These are phyloP conservation scores for Gephyroberyx darwinii DNA, from an alignment of 2,797 vertebrate genomes.

Conservation along the genomic window DNA sequence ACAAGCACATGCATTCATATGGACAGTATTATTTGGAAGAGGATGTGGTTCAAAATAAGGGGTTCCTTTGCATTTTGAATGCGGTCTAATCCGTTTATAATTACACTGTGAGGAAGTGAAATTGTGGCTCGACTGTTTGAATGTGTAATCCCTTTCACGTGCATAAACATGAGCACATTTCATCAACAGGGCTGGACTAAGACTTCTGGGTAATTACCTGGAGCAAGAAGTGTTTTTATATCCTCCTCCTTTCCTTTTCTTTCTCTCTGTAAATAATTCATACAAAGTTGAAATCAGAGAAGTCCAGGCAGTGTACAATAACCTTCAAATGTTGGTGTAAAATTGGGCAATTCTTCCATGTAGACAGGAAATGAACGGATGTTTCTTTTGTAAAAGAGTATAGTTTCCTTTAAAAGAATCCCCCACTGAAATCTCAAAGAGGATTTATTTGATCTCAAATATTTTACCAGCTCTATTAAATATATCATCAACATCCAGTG, in stretches of 20 bases:
- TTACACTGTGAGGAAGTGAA: slow-evolving; percentile 77
- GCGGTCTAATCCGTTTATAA: slow-evolving; percentile 83
- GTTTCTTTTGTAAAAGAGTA: slow-evolving; percentile 74
- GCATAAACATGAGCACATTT: slow-evolving; percentile 81
- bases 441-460: slow-evolving; percentile 57
- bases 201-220: slow-evolving; percentile 78
- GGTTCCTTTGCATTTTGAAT: slow-evolving; percentile 77
- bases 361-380: slow-evolving; percentile 88
- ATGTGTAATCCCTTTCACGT: slow-evolving; percentile 78
- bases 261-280: slow-evolving; percentile 71
- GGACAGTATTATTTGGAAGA: slow-evolving; percentile 62
- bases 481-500: slow-evolving; percentile 32
- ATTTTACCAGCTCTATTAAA: slow-evolving; percentile 56
- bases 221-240: slow-evolving; percentile 69
- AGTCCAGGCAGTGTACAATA: slow-evolving; percentile 84
- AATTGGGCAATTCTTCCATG: slow-evolving; percentile 90
- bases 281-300: slow-evolving; percentile 80
- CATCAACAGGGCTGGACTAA: slow-evolving; percentile 72
- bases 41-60: slow-evolving; percentile 72
- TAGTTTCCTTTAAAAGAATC: slow-evolving; percentile 52
- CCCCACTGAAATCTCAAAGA: slow-evolving; percentile 55
- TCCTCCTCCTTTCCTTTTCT: slow-evolving; percentile 41
- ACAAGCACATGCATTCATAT: slow-evolving; percentile 57
- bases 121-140: slow-evolving; percentile 73
- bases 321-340: slow-evolving; percentile 85